phyloP scores from a whole-genome alignment of 2,888 invertebrate genomes.

The Lampropteryx suffumata region DNA sequence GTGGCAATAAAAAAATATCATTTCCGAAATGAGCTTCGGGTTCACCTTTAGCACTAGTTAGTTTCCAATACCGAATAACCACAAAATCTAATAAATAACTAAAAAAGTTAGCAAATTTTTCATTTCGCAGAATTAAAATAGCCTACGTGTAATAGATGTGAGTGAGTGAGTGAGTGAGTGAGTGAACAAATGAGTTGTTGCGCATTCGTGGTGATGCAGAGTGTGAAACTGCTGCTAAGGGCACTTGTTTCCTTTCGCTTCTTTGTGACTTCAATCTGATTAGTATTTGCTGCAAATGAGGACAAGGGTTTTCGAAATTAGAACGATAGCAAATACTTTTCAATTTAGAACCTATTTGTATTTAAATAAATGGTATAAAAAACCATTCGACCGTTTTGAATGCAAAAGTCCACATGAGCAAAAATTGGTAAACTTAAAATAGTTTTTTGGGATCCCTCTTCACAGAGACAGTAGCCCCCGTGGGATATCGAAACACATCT shows the following conservation, averaged over 20 bases:
- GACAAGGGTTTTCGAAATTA: background rate
- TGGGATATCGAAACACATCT: conserved; percentile 64
- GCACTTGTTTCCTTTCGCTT: conserved; percentile 15
- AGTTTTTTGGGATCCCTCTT: conserved; percentile 57
- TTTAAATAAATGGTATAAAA: background rate
- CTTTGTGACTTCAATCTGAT: conserved; percentile 16
- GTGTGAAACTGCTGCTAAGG: background rate
- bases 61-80: too few species aligned
- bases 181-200: too few species aligned
- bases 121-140: too few species aligned
- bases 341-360: conserved; percentile 4
- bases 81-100: too few species aligned
- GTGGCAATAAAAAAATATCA: conserved; percentile 48
- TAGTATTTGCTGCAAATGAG: conserved; percentile 5
- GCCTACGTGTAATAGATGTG: too few species aligned
- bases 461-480: conserved; percentile 51
- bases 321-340: conserved; percentile 1
- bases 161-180: too few species aligned
- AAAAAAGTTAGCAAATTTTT: too few species aligned
- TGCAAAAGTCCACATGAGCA: conserved; percentile 14
- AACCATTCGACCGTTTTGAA: conserved; percentile 7
- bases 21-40: conserved; percentile 1
- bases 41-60: background rate
- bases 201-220: too few species aligned
- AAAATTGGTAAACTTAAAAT: conserved; percentile 36